A percentile compares a stretch with the other conserved stretches of the same genome.
phyloP scores from a whole-genome alignment of 2,113 vertebrate genomes.

The Sinocyclocheilus rhinocerous region DNA sequence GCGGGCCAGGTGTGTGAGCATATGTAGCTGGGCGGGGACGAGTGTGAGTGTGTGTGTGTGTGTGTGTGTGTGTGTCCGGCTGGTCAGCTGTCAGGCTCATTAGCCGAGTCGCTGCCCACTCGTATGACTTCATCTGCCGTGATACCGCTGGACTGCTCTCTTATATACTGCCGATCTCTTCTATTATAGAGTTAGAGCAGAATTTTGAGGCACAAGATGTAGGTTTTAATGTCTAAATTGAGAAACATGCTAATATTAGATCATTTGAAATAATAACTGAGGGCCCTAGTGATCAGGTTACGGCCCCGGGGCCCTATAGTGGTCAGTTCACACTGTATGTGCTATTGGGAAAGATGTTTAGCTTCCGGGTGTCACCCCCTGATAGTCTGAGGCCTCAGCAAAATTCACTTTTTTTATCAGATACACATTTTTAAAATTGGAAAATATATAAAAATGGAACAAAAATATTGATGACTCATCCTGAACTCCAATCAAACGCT shows the following conservation, averaged over 20 bases:
- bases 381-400: no score
- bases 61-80: constrained; percentile 16
- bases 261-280: background rate
- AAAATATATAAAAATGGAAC: no score
- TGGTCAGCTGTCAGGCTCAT: constrained; percentile 50
- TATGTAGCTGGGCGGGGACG: constrained; percentile 77
- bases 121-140: constrained; percentile 48
- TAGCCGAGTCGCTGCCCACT: constrained; percentile 47
- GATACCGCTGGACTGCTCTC: constrained; percentile 14
- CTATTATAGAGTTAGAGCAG: background rate
- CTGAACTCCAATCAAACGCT: no score
- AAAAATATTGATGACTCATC: no score
- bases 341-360: background rate
- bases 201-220: background rate
- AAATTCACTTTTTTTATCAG: no score
- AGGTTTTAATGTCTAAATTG: background rate
- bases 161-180: background rate
- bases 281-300: no score
- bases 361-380: no score
- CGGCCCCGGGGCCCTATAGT: background rate
- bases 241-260: background rate
- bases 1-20: constrained; percentile 89
- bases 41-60: background rate
- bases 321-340: background rate
- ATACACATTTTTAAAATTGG: no score